phyloP scores from a whole-genome alignment of 2,888 invertebrate genomes.

The Eristalis pertinax region DNA sequence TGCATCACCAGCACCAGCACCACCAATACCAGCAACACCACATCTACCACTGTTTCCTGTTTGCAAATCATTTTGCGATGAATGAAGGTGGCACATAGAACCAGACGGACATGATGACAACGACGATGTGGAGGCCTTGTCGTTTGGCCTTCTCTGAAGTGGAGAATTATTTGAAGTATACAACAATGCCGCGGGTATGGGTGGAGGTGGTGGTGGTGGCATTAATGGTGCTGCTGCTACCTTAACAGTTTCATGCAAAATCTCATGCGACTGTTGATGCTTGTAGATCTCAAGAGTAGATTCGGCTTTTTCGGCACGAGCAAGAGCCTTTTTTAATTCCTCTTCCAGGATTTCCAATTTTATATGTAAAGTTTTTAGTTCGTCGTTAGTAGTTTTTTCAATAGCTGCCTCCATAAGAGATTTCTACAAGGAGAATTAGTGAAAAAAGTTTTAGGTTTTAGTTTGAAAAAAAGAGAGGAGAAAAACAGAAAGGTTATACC shows the following conservation, averaged over 20 bases:
- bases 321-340: constrained; percentile 82
- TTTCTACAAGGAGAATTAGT: constrained; percentile 79
- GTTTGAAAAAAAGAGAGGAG: constrained; percentile 24
- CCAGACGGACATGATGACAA: constrained; percentile 42
- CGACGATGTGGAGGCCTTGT: constrained; percentile 46
- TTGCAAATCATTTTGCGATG: constrained; percentile 76
- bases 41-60: constrained; percentile 54
- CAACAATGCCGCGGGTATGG: constrained; percentile 77
- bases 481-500: constrained; percentile 20
- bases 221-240: constrained; percentile 78
- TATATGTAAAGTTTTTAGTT: constrained; percentile 83
- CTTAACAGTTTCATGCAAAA: constrained; percentile 69
- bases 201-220: constrained; percentile 79
- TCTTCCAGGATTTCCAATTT: constrained; percentile 83
- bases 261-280: constrained; percentile 68
- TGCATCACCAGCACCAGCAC: constrained; percentile 73
- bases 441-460: constrained; percentile 63
- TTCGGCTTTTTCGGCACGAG: constrained; percentile 83
- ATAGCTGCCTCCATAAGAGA: constrained; percentile 83
- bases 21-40: constrained; percentile 47
- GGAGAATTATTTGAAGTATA: constrained; percentile 74
- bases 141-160: constrained; percentile 50
- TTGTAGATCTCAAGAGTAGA: constrained; percentile 79
- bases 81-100: constrained; percentile 60
- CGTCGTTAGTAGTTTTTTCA: constrained; percentile 82